Base-by-base conservation (phyloP, 2,797 vertebrate species). In the Phrynocephalus guinanensis region DNA sequence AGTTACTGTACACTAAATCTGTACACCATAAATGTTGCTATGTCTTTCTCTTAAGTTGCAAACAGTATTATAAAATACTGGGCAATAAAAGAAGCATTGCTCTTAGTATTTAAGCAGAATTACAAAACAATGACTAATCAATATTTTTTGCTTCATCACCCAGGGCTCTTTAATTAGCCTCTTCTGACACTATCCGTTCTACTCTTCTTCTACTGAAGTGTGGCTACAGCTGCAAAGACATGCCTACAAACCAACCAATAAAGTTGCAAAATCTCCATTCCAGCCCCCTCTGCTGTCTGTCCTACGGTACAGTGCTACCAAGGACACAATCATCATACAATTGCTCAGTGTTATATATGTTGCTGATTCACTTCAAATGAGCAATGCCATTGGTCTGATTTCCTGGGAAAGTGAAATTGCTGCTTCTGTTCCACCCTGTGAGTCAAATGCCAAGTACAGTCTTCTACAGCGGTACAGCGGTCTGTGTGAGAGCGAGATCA, bases 281-380 rank as follows among this genome's bases (percentile, higher is more conserved):
- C 38, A 44, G 38, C 38, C 38, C 68, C 48, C 82, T 48, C 44
- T 60, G 22, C 52, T 18, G 76, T 22, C 66, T 76, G 79, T 5
- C 78, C 63, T 33, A 1, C 5, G 70, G 67, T 48, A n/a, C 60
- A 77, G 2, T 56, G 30, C 48, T 20, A 56, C 11, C 15, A 66
- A 75, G 78, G 48, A 6, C 48, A 68, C 52, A 76, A 20, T 82
- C 60, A 76, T 30, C 20, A 8, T 56, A 67, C 78, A 67, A 80
- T 33, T 60, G 52, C 38, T 84, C 38, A 26, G n/a, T 73, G n/a
- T 73, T 84, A 28, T 66, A 66, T 73, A 68, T 33, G 71, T 52
- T 52, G 81, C 38, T 85, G 78, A 85, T 22, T 88, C 78, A 88
- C 71, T 71, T 30, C 52, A 70, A 87, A 87, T 83, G 78, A 87